Evolutionary conservation across 2,888 invertebrate genomes (phyloP), one percentile per base, ranked within the genome.

Genomic region (Tetanocera ferruginea): DNA sequence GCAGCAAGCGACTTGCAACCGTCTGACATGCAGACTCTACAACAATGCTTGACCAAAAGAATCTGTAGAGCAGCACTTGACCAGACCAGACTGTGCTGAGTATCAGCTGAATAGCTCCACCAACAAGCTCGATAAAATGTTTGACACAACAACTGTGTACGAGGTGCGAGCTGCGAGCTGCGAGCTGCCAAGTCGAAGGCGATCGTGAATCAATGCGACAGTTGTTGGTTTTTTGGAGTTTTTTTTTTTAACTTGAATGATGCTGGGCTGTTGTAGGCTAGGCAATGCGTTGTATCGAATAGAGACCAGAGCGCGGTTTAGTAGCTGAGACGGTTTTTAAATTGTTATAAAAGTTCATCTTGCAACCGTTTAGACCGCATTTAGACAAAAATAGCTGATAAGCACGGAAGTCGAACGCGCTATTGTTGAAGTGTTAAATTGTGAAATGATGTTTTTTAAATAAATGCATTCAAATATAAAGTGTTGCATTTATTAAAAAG

Each of bases 341-440:
- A 84, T 85, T 85, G 84, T 84, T 86, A 86, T 86, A 86, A 87
- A 86, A 84, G 85, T 85, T 81, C 83, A 83, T 80, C 72, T 80
- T 83, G 84, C 81, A 81, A 81, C 80, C 79, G 75, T 82, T 82
- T 80, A 82, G 80, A 77, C 81, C 85, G 83, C 86, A 86, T 86
- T 86, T 84, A 85, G 83, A 82, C 83, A 83, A 83, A 82, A 84
- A 85, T 84, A 83, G 83, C 84, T 84, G 87, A 84, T 85, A 84
- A 84, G 85, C 85, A 84, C 84, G 84, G 86, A 87, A 87, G 86
- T 87, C 25, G 31, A 43, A 80, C 83, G 71, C 62, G 67, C 70
- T 70, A 51, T 23, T 71, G 55, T 74, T 70, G 11, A 80, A 64
- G 67, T 37, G 49, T 64, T 23, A 6, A 76, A 73, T n/a, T 28